These are phyloP conservation scores for Petrolisthes cinctipes DNA, from an alignment of 2,888 invertebrate genomes.

Conservation along the genomic window DNA sequence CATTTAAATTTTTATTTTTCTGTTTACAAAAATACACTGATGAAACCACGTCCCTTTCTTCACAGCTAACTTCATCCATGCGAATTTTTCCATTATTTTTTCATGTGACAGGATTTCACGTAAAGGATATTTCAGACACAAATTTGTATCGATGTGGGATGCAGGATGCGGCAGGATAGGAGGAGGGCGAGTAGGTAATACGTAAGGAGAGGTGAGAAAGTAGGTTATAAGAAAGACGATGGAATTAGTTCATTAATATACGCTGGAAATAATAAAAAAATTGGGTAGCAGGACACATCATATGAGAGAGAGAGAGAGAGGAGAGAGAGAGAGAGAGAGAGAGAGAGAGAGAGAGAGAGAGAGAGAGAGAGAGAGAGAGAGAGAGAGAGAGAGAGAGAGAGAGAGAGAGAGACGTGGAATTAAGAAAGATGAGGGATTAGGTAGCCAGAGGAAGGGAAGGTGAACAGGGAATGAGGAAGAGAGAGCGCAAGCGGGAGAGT, in stretches of 20 bases:
- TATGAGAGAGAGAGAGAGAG: not conserved
- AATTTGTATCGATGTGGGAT: too few species aligned
- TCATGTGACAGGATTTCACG: too few species aligned
- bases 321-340: not conserved
- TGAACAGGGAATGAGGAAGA: not conserved
- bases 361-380: not conserved
- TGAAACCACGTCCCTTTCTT: too few species aligned
- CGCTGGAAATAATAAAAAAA: not conserved
- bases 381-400: constrained; percentile 10
- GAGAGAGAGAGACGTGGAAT: not conserved
- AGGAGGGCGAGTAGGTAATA: not conserved
- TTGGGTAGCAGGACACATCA: not conserved
- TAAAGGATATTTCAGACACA: too few species aligned
- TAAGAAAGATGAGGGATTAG: not conserved
- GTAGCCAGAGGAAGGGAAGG: not conserved
- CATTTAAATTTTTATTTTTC: too few species aligned
- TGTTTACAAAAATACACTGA: too few species aligned
- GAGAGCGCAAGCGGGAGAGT: not conserved
- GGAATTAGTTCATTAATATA: not conserved
- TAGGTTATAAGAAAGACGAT: not conserved
- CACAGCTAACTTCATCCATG: too few species aligned
- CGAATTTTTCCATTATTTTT: too few species aligned
- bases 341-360: not conserved
- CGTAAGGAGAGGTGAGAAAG: not conserved
- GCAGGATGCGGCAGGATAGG: not conserved